Conservation (phyloP, 1,140 invertebrate species). For the Alviniconcha marisindica region DNA sequence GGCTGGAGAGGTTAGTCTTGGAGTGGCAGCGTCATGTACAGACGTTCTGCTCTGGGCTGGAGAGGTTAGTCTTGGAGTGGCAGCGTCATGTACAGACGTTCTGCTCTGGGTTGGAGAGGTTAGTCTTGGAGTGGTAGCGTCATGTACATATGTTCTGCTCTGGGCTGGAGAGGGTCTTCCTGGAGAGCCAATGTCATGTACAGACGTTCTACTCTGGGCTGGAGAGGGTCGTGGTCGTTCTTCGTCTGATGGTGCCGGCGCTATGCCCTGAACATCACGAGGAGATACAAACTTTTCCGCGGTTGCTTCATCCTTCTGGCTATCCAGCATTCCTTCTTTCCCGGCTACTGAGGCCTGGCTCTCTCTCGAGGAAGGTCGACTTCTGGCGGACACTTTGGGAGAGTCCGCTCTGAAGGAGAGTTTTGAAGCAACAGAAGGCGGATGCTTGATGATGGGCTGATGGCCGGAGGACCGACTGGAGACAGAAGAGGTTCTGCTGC, state of each 20-base stretch:
- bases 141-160: too few relatives aligned
- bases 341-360: background rate
- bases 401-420: background rate
- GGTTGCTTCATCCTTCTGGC: background rate
- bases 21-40: too few relatives aligned
- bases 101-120: too few relatives aligned
- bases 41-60: background rate
- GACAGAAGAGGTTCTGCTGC: constrained; percentile 11
- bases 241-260: background rate
- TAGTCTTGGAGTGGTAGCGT: too few relatives aligned
- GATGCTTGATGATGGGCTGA: background rate
- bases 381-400: background rate
- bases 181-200: too few relatives aligned
- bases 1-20: too few relatives aligned
- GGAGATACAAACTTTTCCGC: background rate
- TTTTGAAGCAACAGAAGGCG: background rate
- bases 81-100: too few relatives aligned
- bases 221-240: background rate
- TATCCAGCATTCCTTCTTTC: background rate
- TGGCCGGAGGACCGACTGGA: constrained; percentile 4
- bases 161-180: too few relatives aligned
- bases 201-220: background rate
- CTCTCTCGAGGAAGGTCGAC: constrained; percentile 14
- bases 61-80: background rate
- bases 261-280: background rate